These are phyloP conservation scores for Hydractinia echinata DNA, from an alignment of 30 jellyfish, hydroid and myxozoan species.

Conservation along the genomic window DNA sequence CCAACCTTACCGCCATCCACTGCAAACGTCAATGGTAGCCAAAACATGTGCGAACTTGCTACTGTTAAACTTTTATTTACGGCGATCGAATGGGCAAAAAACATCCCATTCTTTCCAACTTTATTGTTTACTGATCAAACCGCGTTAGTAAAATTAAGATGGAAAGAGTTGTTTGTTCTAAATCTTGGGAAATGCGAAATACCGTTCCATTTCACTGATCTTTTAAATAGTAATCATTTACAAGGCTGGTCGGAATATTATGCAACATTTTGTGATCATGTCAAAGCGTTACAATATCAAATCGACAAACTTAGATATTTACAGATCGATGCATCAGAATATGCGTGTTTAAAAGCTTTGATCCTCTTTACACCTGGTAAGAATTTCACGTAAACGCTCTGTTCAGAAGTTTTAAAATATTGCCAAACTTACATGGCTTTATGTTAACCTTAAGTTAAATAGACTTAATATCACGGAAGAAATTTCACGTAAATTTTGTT, in stretches of 20 bases:
- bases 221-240: slow-evolving; percentile 3
- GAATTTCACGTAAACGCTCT: neutral
- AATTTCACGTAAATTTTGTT: too few species aligned
- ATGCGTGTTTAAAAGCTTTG: slow-evolving; percentile 82
- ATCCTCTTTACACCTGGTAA: slow-evolving; percentile 80
- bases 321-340: slow-evolving; percentile 93
- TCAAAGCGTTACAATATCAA: slow-evolving; percentile 67
- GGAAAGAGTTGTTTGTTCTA: slow-evolving; percentile 89
- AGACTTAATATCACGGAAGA: too few species aligned
- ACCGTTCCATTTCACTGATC: slow-evolving; percentile 49
- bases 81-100: slow-evolving; percentile 92
- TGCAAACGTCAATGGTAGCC: neutral
- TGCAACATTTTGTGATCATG: neutral
- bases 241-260: neutral
- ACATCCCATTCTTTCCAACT: slow-evolving; percentile 84
- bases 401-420: too few species aligned
- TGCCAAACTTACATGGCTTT: too few species aligned
- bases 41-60: slow-evolving; percentile 81
- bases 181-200: slow-evolving; percentile 84
- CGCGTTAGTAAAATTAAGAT: slow-evolving; percentile 70
- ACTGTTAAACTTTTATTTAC: slow-evolving; percentile 63
- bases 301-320: slow-evolving; percentile 60
- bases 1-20: neutral
- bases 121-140: slow-evolving; percentile 80
- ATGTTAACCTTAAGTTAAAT: too few species aligned